Evolutionary conservation across 2,888 invertebrate species (phyloP).

Genomic region (Cistogaster globosa): DNA sequence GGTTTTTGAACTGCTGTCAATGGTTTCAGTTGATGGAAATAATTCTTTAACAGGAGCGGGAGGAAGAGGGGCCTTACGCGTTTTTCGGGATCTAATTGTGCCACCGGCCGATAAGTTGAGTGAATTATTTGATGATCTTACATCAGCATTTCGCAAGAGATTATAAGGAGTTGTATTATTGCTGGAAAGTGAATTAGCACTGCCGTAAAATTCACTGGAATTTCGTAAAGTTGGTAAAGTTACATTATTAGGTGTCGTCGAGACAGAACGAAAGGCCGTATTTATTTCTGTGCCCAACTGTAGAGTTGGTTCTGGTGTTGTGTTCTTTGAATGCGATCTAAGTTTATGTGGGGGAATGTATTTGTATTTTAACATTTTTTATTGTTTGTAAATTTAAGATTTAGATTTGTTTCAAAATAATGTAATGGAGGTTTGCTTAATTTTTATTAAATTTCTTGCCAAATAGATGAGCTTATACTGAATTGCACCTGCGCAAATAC

Average conservation of each 20-base stretch:
- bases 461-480: slow-evolving; percentile 46
- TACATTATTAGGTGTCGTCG: slow-evolving; percentile 48
- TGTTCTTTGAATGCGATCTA: slow-evolving; percentile 78
- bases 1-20: slow-evolving; percentile 73
- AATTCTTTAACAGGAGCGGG: slow-evolving; percentile 76
- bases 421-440: slow-evolving; percentile 12
- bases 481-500: background rate
- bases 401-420: background rate
- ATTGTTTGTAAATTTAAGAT: slow-evolving; percentile 14
- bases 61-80: slow-evolving; percentile 78
- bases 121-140: slow-evolving; percentile 77
- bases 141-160: slow-evolving; percentile 75
- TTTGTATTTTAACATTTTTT: slow-evolving; percentile 80
- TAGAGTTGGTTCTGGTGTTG: slow-evolving; percentile 79
- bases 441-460: slow-evolving; percentile 17
- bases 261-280: background rate
- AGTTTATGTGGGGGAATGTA: slow-evolving; percentile 79
- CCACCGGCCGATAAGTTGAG: slow-evolving; percentile 77
- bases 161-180: slow-evolving; percentile 68
- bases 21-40: slow-evolving; percentile 72
- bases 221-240: slow-evolving; percentile 74
- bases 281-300: slow-evolving; percentile 75
- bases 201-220: slow-evolving; percentile 77
- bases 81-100: slow-evolving; percentile 76
- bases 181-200: slow-evolving; percentile 75